A percentile compares a stretch with the other conserved stretches of the same genome.
These are phyloP conservation scores for Micromesistius poutassou DNA, from an alignment of 2,797 vertebrate species.

Conservation along the genomic window DNA sequence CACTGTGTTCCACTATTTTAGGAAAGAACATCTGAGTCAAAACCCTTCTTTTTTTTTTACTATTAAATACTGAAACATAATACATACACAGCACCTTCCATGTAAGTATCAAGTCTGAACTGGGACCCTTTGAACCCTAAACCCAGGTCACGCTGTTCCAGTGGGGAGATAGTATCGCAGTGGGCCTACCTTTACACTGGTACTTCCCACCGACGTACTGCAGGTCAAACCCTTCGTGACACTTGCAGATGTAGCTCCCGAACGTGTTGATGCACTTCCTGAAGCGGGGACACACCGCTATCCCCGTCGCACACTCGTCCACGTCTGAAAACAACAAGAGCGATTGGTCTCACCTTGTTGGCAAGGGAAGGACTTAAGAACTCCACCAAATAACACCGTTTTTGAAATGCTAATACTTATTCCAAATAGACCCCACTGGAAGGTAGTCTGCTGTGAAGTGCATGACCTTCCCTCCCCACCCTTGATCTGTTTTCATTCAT, in stretches of 20 bases:
- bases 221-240: constrained; percentile 90
- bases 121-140: neutral
- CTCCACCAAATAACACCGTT: neutral
- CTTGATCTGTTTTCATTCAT: constrained; percentile 47
- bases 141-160: neutral
- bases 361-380: neutral
- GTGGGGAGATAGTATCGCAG: too few species aligned
- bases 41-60: neutral
- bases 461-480: constrained; percentile 24
- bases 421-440: constrained; percentile 11
- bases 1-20: neutral
- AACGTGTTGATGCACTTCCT: constrained; percentile 97
- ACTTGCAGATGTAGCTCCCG: constrained; percentile 97
- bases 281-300: constrained; percentile 85
- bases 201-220: constrained; percentile 93
- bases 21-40: neutral
- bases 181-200: constrained; percentile 84
- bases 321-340: constrained; percentile 75
- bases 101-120: neutral
- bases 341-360: too few species aligned
- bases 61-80: too few species aligned
- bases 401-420: constrained; percentile 9
- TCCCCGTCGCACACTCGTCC: constrained; percentile 87
- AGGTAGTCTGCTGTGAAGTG: constrained; percentile 10
- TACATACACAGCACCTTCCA: neutral